phyloP scores from a whole-genome alignment of 2,888 invertebrate genomes.

The Cyrtodaria siliqua region DNA sequence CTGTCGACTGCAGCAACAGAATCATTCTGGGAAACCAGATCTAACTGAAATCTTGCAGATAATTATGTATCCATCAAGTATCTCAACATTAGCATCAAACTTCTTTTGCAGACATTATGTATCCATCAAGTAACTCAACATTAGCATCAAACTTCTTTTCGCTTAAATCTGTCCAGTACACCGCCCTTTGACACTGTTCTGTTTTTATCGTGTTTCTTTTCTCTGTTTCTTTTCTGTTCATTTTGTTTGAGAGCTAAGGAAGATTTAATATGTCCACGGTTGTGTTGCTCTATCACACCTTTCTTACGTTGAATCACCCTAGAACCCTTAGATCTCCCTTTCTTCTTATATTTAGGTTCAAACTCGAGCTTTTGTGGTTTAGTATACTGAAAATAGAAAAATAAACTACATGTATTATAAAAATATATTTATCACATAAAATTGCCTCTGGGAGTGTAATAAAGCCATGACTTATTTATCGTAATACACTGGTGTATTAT shows the following conservation, averaged over 20 bases:
- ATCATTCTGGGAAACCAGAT: too few relatives aligned
- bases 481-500: too few relatives aligned
- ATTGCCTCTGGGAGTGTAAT: too few relatives aligned
- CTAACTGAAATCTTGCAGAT: too few relatives aligned
- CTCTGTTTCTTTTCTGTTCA: conserved; percentile 41
- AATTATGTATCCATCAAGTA: too few relatives aligned
- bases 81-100: too few relatives aligned
- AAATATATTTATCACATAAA: too few relatives aligned
- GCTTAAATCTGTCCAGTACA: conserved; percentile 75
- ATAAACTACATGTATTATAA: too few relatives aligned
- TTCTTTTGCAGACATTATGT: too few relatives aligned
- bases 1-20: too few relatives aligned
- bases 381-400: conserved; percentile 88
- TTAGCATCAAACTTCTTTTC: conserved; percentile 26
- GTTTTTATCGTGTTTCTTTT: conserved; percentile 46
- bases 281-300: conserved; percentile 75
- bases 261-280: conserved; percentile 62
- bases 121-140: too few relatives aligned
- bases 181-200: conserved; percentile 22
- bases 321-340: conserved; percentile 85
- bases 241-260: conserved; percentile 62
- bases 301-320: conserved; percentile 79
- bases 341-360: conserved; percentile 92
- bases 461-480: too few relatives aligned
- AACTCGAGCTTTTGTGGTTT: conserved; percentile 93